Evolutionary conservation across 2,888 invertebrate genomes (phyloP).

Genomic region (Lymantria dispar): DNA sequence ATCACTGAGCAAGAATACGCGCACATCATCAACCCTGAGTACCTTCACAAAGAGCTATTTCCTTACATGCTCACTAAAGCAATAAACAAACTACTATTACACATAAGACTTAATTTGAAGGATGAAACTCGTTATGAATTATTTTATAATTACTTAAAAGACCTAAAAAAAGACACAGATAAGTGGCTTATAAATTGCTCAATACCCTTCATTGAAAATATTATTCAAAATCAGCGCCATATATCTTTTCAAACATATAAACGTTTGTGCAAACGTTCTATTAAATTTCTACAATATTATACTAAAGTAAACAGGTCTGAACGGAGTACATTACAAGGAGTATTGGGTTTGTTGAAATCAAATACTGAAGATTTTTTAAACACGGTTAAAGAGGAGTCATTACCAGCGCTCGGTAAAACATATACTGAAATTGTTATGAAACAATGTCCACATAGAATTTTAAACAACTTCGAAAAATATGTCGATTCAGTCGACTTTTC

Average conservation of each 20-base stretch:
- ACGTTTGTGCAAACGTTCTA: conserved; percentile 44
- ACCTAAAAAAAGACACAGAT: conserved; percentile 18
- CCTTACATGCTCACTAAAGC: conserved; percentile 59
- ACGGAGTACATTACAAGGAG: background rate
- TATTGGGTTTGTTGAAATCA: conserved; percentile 34
- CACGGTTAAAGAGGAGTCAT: conserved; percentile 1
- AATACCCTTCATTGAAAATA: conserved; percentile 44
- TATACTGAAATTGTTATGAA: conserved; percentile 52
- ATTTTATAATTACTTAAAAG: conserved; percentile 52
- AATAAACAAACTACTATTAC: conserved; percentile 51
- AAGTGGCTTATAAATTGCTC: conserved; percentile 66
- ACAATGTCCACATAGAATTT: conserved; percentile 42
- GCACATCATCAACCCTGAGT: conserved; percentile 62
- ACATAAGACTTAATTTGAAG: conserved; percentile 53
- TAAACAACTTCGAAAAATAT: conserved; percentile 46
- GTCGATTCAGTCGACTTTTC: conserved; percentile 27
- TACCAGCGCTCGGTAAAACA: conserved; percentile 40
- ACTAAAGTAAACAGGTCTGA: background rate
- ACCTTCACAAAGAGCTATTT: conserved; percentile 47
- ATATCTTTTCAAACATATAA: conserved; percentile 32
- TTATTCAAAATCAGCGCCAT: conserved; percentile 31
- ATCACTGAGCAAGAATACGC: too few relatives aligned
- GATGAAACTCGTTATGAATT: conserved; percentile 53
- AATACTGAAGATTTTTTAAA: conserved; percentile 44
- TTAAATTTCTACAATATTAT: conserved; percentile 35